phyloP scores from a whole-genome alignment of 2,888 invertebrate species.

The Dasysyrphus tricinctus region DNA sequence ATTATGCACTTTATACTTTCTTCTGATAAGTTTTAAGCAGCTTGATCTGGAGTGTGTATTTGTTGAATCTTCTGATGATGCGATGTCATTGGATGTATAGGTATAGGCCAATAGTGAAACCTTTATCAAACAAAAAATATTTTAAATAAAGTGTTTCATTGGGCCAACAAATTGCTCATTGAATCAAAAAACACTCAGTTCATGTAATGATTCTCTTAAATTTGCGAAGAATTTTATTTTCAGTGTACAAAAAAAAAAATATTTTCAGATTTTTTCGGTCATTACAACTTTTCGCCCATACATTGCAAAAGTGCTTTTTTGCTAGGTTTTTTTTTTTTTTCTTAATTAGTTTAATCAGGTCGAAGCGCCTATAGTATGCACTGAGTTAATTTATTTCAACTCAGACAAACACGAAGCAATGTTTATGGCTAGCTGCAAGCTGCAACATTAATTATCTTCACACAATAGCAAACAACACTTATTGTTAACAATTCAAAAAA shows the following conservation, averaged over 20 bases:
- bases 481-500: slow-evolving; percentile 18
- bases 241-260: background rate
- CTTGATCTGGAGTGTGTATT: no score
- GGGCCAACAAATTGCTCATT: no score
- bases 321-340: slow-evolving; percentile 10
- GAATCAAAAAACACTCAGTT: no score
- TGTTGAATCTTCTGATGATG: no score
- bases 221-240: no score
- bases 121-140: no score
- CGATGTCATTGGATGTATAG: no score
- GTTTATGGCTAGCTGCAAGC: slow-evolving; percentile 10
- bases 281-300: slow-evolving; percentile 20
- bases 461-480: background rate
- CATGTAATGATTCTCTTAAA: no score
- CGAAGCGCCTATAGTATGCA: slow-evolving; percentile 18
- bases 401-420: slow-evolving; percentile 34
- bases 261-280: slow-evolving; percentile 18
- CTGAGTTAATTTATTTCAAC: slow-evolving; percentile 59
- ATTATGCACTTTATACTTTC: no score
- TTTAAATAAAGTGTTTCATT: no score
- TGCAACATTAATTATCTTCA: slow-evolving; percentile 42
- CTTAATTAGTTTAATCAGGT: slow-evolving; percentile 70
- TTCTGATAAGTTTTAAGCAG: no score
- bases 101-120: no score
- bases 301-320: slow-evolving; percentile 20